Percentiles rank a stretch among this genome's conserved stretches.
Conservation (phyloP, 2,113 vertebrate genomes). For the Strix uralensis region DNA sequence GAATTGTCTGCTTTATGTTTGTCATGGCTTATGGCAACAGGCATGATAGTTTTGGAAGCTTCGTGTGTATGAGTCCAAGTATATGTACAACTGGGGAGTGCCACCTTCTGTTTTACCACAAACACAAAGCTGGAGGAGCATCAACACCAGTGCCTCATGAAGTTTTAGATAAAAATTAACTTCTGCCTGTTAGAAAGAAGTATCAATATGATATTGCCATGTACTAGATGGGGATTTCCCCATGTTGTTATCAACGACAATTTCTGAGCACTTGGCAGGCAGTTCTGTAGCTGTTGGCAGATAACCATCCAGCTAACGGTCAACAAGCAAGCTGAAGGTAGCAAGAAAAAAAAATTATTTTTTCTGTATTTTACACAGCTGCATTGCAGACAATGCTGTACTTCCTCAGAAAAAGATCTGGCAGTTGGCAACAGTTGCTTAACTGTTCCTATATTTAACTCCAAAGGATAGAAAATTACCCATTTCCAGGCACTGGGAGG, state of each 20-base stretch:
- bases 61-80: background rate
- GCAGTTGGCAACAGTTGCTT: background rate
- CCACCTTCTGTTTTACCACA: background rate
- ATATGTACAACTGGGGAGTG: background rate
- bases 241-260: background rate
- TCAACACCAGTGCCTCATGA: no score
- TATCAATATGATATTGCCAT: no score
- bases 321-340: background rate
- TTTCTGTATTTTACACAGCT: background rate
- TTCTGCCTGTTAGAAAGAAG: background rate
- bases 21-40: background rate
- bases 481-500: background rate
- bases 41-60: background rate
- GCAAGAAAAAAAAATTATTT: background rate
- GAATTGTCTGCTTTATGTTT: background rate
- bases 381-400: background rate
- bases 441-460: background rate
- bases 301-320: background rate
- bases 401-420: background rate
- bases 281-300: background rate
- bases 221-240: background rate
- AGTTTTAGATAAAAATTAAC: background rate
- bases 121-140: background rate
- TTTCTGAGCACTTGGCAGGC: background rate
- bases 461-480: background rate